Conservation (phyloP, 2,888 invertebrate genomes). For the Phyto melanocephala region DNA sequence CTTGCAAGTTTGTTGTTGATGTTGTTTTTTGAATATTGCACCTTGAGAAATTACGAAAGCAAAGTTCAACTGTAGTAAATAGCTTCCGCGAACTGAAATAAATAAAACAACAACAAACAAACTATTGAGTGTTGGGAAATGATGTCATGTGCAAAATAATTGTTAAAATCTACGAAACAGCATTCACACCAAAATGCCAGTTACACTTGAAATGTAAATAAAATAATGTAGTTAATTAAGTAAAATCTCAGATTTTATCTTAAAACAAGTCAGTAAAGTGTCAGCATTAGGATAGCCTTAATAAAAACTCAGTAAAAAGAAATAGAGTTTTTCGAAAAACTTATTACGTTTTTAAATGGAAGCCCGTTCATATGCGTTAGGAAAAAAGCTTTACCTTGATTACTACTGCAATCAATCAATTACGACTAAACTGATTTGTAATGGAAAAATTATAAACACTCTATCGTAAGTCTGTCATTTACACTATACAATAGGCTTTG, state of each 20-base stretch:
- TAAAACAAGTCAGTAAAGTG: not conserved
- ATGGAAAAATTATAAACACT: too few relatives aligned
- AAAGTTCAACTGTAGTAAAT: constrained; percentile 57
- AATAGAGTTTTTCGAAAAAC: too few relatives aligned
- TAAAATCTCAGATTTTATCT: not conserved
- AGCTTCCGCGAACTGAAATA: constrained; percentile 49
- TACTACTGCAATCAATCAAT: too few relatives aligned
- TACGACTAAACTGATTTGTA: too few relatives aligned
- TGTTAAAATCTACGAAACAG: not conserved
- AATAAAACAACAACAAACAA: constrained; percentile 12
- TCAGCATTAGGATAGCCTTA: not conserved
- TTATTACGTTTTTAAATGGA: too few relatives aligned
- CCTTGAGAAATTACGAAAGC: constrained; percentile 59
- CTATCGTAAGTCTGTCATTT: too few relatives aligned
- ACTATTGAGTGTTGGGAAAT: constrained; percentile 27
- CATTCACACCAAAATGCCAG: constrained; percentile 29
- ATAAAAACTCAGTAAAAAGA: too few relatives aligned
- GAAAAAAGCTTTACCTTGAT: too few relatives aligned
- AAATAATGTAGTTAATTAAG: not conserved
- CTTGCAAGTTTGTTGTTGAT: not conserved
- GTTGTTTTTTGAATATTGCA: constrained; percentile 50
- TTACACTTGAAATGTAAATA: constrained; percentile 37
- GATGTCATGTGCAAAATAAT: constrained; percentile 58
- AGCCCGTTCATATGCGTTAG: too few relatives aligned
- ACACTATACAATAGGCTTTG: too few relatives aligned